These are phyloP conservation scores for Nebria ingens DNA, from an alignment of 1,140 invertebrate species.

Conservation along the genomic window DNA sequence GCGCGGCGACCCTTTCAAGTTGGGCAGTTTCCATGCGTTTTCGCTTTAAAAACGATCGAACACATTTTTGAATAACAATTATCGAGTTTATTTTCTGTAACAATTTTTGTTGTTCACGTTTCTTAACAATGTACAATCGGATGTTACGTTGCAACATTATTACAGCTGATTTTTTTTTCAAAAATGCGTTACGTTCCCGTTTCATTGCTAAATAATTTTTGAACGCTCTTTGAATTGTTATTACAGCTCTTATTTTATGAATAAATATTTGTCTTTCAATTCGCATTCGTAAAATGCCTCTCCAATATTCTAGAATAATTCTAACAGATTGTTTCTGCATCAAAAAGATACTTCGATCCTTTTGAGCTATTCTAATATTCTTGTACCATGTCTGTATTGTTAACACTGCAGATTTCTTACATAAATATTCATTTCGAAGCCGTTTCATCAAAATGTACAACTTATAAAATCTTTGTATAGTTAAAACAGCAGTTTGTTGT, in stretches of 20 bases:
- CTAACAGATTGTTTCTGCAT: conserved; percentile 21
- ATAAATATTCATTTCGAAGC: conserved; percentile 25
- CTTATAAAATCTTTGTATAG: conserved; percentile 29
- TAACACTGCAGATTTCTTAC: conserved; percentile 23
- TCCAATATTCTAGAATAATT: neutral
- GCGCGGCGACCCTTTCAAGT: conserved; percentile 28
- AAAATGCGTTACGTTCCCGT: conserved; percentile 23
- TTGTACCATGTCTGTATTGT: conserved; percentile 32
- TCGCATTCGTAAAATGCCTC: neutral
- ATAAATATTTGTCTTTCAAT: conserved; percentile 12
- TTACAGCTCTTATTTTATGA: conserved; percentile 19
- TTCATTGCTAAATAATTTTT: no score
- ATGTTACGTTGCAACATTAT: conserved; percentile 28
- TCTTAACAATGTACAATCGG: conserved; percentile 17
- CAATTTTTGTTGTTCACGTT: conserved; percentile 24
- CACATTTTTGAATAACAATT: conserved; percentile 29
- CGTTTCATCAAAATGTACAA: conserved; percentile 13
- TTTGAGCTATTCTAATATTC: conserved; percentile 2
- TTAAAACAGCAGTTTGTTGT: conserved; percentile 23
- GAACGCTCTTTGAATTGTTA: conserved; percentile 25
- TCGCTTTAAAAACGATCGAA: conserved; percentile 41
- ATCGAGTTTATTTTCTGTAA: conserved; percentile 23
- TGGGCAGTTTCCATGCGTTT: conserved; percentile 24
- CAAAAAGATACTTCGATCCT: conserved; percentile 22
- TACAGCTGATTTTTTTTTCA: conserved; percentile 24